phyloP scores from a whole-genome alignment of 1,140 invertebrate species.

The Diabrotica virgifera region DNA sequence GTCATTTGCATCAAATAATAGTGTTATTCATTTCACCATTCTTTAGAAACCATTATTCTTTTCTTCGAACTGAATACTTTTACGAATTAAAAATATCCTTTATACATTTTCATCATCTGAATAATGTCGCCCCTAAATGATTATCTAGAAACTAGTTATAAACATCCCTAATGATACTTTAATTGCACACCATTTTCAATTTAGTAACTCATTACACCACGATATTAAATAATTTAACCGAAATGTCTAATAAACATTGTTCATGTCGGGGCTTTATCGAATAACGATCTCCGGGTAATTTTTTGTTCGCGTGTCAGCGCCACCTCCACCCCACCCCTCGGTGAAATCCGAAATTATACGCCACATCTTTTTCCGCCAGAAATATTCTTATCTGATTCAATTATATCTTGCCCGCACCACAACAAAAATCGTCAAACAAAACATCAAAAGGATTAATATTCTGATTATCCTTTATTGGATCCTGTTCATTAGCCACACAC shows the following conservation, averaged over 20 bases:
- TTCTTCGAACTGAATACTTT: too few relatives aligned
- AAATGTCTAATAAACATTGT: not conserved
- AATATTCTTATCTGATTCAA: not conserved
- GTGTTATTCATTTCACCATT: too few relatives aligned
- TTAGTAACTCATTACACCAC: too few relatives aligned
- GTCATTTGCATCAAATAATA: too few relatives aligned
- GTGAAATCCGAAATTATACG: not conserved
- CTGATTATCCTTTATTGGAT: slow-evolving; percentile 11
- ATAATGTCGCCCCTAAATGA: too few relatives aligned
- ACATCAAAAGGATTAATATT: slow-evolving; percentile 8
- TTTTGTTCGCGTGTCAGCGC: not conserved
- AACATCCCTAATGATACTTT: too few relatives aligned
- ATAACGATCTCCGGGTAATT: not conserved
- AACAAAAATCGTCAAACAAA: slow-evolving; percentile 4
- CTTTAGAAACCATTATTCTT: too few relatives aligned
- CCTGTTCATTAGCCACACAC: slow-evolving; percentile 11
- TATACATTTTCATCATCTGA: too few relatives aligned
- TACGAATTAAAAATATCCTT: too few relatives aligned
- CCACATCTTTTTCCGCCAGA: not conserved
- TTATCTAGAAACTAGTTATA: too few relatives aligned
- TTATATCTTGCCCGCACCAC: not conserved
- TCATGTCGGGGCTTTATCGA: not conserved
- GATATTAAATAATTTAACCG: too few relatives aligned
- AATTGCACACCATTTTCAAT: too few relatives aligned
- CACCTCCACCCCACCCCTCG: not conserved